Evolutionary conservation across 92 coral and sea anemone species (phyloP).

Genomic region (Porites lobata): DNA sequence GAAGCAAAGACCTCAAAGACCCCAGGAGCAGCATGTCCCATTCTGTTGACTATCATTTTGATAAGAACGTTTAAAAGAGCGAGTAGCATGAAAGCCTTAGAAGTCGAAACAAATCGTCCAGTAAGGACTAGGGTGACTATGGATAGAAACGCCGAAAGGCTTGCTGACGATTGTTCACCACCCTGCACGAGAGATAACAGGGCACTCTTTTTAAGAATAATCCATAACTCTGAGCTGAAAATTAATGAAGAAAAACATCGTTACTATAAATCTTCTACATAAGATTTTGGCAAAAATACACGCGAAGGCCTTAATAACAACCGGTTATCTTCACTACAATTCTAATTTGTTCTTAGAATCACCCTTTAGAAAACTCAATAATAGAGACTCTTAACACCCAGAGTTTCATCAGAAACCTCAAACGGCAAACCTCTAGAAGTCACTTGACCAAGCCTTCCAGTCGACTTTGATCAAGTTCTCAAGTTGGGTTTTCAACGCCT

Average conservation of each 20-base stretch:
- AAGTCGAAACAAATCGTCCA: background rate
- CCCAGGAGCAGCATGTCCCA: constrained; percentile 7
- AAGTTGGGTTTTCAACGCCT: too few relatives aligned
- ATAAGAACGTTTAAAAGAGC: constrained; percentile 12
- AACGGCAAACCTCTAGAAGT: too few relatives aligned
- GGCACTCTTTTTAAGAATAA: constrained; percentile 6
- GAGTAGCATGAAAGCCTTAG: constrained; percentile 11
- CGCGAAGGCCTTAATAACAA: too few relatives aligned
- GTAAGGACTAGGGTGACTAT: background rate
- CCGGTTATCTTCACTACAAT: too few relatives aligned
- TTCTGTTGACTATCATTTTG: background rate
- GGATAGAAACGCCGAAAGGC: constrained; percentile 12
- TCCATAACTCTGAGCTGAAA: constrained; percentile 7
- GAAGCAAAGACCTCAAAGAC: constrained; percentile 15
- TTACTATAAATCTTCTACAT: background rate
- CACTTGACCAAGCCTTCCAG: too few relatives aligned
- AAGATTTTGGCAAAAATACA: background rate
- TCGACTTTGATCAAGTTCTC: too few relatives aligned
- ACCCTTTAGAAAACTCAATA: too few relatives aligned
- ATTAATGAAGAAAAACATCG: background rate
- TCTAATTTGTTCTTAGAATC: too few relatives aligned
- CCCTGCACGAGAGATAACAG: constrained; percentile 11
- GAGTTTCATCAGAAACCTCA: too few relatives aligned
- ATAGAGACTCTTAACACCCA: too few relatives aligned
- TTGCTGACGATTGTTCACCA: background rate